Evolutionary conservation across 2,113 vertebrate species (phyloP).

Genomic region (Nestor notabilis): DNA sequence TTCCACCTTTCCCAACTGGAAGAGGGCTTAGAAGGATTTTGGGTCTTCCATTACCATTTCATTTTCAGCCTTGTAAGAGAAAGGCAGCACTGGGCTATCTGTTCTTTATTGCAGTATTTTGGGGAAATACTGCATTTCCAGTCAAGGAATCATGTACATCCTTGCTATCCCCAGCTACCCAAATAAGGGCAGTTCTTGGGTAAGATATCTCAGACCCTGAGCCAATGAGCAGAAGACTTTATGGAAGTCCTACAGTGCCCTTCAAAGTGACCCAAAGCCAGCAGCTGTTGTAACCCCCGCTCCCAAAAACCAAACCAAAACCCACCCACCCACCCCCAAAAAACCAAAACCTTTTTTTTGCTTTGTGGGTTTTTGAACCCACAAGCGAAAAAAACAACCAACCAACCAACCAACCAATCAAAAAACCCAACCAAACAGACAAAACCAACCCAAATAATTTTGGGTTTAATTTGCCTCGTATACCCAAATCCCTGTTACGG

Average conservation of each 20-base stretch:
- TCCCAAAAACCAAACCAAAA: too few relatives aligned
- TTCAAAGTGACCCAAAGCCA: neutral
- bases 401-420: neutral
- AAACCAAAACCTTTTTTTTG: too few relatives aligned
- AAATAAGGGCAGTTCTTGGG: neutral
- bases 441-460: neutral
- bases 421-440: neutral
- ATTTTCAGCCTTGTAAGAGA: neutral
- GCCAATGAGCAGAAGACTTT: neutral
- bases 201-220: neutral
- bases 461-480: neutral
- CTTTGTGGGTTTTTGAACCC: too few relatives aligned
- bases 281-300: neutral
- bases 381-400: neutral
- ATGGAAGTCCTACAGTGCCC: neutral
- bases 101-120: neutral
- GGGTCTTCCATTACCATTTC: neutral
- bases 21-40: neutral
- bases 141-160: neutral
- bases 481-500: neutral
- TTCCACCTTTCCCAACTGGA: fast-evolving
- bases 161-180: neutral
- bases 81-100: neutral
- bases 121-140: neutral
- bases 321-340: too few relatives aligned